Evolutionary conservation across 1,140 invertebrate genomes (phyloP).

Genomic region (Drosophila sechellia): DNA sequence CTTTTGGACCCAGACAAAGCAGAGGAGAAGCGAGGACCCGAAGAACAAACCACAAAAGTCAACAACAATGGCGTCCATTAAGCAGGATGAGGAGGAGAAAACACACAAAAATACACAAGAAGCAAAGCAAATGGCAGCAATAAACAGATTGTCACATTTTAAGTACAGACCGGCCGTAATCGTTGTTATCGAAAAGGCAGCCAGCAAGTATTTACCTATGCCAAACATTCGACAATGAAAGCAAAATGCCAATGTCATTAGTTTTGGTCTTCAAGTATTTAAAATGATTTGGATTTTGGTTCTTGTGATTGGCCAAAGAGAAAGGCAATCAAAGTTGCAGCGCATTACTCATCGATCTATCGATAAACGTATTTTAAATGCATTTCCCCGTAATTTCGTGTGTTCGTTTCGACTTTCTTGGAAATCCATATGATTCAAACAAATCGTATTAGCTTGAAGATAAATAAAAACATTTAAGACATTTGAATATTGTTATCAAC

Average conservation of each 20-base stretch:
- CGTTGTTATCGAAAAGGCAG: constrained; percentile 27
- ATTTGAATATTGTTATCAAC: neutral
- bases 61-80: constrained; percentile 45
- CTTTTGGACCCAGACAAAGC: constrained; percentile 28
- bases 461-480: neutral
- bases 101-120: constrained; percentile 37
- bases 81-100: constrained; percentile 24
- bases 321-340: neutral
- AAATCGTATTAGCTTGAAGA: neutral
- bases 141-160: constrained; percentile 49
- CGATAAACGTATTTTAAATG: constrained; percentile 5
- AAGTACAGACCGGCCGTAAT: constrained; percentile 27
- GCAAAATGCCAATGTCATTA: constrained; percentile 7
- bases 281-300: neutral
- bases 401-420: neutral
- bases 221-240: constrained; percentile 1
- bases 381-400: constrained; percentile 18
- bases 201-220: constrained; percentile 35
- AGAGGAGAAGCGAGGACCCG: constrained; percentile 1
- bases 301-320: neutral
- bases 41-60: constrained; percentile 38
- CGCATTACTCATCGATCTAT: constrained; percentile 10
- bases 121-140: constrained; percentile 31
- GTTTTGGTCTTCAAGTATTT: neutral
- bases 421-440: neutral